Base-by-base conservation (phyloP, 2,797 vertebrate genomes). In the Sparidentex hasta region DNA sequence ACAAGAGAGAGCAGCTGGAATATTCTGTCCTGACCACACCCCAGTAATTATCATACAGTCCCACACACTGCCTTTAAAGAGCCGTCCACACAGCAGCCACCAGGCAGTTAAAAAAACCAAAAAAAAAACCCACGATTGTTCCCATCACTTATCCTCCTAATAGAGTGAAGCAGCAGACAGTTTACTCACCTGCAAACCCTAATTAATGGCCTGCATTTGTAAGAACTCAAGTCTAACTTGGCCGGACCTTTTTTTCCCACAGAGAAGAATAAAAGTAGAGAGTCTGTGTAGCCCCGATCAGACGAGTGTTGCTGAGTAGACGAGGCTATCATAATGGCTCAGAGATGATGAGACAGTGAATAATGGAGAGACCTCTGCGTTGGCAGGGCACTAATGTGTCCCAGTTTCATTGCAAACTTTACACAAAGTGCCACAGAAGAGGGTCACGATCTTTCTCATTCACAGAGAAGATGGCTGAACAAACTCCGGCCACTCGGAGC, bases 61-160 rank as follows among this genome's bases (percentile, higher is more conserved):
- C 63, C 64, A 64, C 23, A 68, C 71, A 61, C 64, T 41, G n/a
- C 33, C 72, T 83, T 76, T 76, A 84, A 82, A 86, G 71, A 72
- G 85, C 67, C n/a, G 68, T 86, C 71, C 66, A 86, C 78, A 82
- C 78, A 81, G 81, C 68, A 81, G 74, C 82, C 61, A 80, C 61
- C 38, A 71, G 88, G 82, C 79, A 82, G 78, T 86, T n/a, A n/a
- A n/a, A n/a, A 84, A 87, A 90, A 90, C 6, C 6, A 3, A 27
- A n/a, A 76, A n/a, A n/a, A n/a, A n/a, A n/a, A n/a, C 63, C 74
- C 66, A 46, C 58, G 12, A 69, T 73, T 59, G 17, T 47, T 44
- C 61, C 67, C 61, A 83, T 76, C 69, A 81, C 76, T 82, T 75
- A 77, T 67, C 23, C 23, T 74, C 56, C 66, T 76, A 80, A 80